These are phyloP conservation scores for Pantherophis alleghaniensis DNA, from an alignment of 2,797 vertebrate species.

Conservation along the genomic window DNA sequence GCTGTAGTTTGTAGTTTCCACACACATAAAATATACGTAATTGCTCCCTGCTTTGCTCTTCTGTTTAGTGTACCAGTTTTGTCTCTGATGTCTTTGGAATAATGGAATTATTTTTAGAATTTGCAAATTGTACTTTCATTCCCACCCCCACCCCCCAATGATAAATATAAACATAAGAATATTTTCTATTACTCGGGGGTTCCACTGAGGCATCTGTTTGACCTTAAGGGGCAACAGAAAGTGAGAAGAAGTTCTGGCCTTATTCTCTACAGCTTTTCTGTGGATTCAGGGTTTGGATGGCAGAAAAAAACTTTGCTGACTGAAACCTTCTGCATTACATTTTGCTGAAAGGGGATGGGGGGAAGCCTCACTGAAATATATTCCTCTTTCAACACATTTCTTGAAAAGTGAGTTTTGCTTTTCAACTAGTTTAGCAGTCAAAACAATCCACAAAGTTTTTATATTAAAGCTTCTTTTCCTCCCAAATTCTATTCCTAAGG, in stretches of 20 bases:
- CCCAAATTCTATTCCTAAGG: constrained; percentile 9
- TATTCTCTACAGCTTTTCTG: not conserved
- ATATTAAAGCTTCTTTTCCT: constrained; percentile 49
- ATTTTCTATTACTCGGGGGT: not conserved
- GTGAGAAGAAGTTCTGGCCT: not conserved
- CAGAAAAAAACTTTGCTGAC: constrained; percentile 60
- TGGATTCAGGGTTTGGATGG: constrained; percentile 52
- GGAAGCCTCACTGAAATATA: constrained; percentile 62
- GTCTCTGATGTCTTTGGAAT: not conserved
- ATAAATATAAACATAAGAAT: not conserved
- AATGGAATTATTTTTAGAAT: not conserved
- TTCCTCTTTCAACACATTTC: constrained; percentile 65
- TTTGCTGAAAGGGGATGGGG: constrained; percentile 40
- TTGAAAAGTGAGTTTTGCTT: constrained; percentile 63
- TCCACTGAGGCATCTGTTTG: not conserved
- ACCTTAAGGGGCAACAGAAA: not conserved
- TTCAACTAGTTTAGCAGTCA: constrained; percentile 65
- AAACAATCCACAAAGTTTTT: constrained; percentile 65
- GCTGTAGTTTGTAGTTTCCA: not conserved
- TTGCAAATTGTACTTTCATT: not conserved
- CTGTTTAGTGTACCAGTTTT: not conserved
- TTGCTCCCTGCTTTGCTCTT: not conserved
- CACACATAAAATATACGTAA: not conserved
- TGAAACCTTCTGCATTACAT: constrained; percentile 63
- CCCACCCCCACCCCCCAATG: not conserved